Percentiles rank a stretch among this genome's conserved stretches.
These are phyloP conservation scores for Gibbula magus DNA, from an alignment of 2,888 invertebrate genomes.

Conservation along the genomic window DNA sequence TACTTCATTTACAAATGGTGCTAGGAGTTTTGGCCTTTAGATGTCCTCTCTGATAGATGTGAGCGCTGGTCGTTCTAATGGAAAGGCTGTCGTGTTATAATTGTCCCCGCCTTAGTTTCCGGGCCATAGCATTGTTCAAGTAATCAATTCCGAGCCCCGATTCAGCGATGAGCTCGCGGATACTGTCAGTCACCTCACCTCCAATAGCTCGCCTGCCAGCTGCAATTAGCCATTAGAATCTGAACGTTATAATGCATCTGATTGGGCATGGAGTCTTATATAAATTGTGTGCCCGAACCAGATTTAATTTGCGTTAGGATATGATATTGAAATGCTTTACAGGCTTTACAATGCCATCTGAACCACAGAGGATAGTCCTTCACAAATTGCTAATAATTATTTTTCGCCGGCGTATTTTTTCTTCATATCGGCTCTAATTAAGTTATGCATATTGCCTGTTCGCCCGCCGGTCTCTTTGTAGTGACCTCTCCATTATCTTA, in stretches of 20 bases:
- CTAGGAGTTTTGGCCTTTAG: neutral
- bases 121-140: conserved; percentile 2
- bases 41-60: neutral
- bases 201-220: conserved; percentile 15
- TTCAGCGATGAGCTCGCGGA: conserved; percentile 4
- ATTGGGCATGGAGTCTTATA: conserved; percentile 18
- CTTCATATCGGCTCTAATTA: conserved; percentile 13
- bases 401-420: neutral
- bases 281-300: conserved; percentile 11
- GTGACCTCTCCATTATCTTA: conserved; percentile 15
- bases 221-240: conserved; percentile 22
- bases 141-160: conserved; percentile 17
- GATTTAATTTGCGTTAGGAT: conserved; percentile 20
- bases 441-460: conserved; percentile 22
- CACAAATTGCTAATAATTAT: conserved; percentile 16
- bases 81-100: conserved; percentile 17
- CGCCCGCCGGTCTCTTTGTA: neutral
- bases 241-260: conserved; percentile 2
- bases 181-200: neutral
- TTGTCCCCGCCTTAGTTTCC: conserved; percentile 21
- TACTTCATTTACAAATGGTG: neutral
- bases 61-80: neutral
- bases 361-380: neutral
- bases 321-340: conserved; percentile 25
- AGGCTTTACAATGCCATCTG: neutral